Evolutionary conservation across 2,113 vertebrate species (phyloP).

Genomic region (Oreotragus oreotragus): DNA sequence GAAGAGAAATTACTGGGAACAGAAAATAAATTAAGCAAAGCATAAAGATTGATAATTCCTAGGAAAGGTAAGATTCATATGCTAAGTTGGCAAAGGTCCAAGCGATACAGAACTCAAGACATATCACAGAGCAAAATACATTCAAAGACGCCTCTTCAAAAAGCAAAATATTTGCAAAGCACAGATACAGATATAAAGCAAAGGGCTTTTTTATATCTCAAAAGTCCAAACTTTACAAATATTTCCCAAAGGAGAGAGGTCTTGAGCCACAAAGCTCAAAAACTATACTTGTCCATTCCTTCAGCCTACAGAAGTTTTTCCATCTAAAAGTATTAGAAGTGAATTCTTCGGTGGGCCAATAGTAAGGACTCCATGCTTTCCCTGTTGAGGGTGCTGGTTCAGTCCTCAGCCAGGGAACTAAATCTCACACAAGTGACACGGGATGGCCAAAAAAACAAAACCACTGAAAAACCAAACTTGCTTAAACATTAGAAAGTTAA

Average conservation of each 20-base stretch:
- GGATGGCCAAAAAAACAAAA: not conserved
- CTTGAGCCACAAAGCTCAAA: not conserved
- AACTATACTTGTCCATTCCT: not conserved
- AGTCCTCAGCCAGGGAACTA: not conserved
- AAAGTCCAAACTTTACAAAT: not conserved
- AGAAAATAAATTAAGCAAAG: slow-evolving; percentile 10
- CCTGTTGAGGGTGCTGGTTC: not conserved
- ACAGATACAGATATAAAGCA: not conserved
- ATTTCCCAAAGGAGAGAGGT: not conserved
- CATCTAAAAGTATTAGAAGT: not conserved
- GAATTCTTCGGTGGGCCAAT: not conserved
- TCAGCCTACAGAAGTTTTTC: not conserved
- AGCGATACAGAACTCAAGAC: not conserved
- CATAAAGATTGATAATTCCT: not conserved
- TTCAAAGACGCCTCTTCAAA: not conserved
- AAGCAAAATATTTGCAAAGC: not conserved
- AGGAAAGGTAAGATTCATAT: not conserved
- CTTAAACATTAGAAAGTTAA: not conserved
- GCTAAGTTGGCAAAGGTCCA: not conserved
- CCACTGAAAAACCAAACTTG: not conserved
- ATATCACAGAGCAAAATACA: not conserved
- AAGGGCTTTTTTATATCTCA: not conserved
- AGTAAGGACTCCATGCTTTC: not conserved
- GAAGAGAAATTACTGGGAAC: not conserved
- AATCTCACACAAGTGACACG: not conserved